Evolutionary conservation across 2,797 vertebrate genomes (phyloP).

Genomic region (Rhinoraja longicauda): DNA sequence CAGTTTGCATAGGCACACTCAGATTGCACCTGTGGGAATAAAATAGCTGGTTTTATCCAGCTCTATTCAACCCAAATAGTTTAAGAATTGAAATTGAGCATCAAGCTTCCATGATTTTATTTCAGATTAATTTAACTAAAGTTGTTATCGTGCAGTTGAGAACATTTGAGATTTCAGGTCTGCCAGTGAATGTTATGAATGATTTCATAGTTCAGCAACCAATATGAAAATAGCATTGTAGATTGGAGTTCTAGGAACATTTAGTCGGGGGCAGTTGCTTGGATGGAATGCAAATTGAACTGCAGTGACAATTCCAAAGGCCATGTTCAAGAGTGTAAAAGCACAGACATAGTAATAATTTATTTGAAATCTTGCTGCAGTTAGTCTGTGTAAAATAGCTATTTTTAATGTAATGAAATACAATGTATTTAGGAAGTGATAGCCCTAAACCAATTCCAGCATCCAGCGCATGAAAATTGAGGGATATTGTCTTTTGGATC

Average conservation of each 20-base stretch:
- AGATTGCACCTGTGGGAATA: neutral
- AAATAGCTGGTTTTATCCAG: neutral
- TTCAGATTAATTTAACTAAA: slow-evolving; percentile 20
- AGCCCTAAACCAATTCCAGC: no score
- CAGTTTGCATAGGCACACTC: neutral
- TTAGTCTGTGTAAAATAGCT: no score
- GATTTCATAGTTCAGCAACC: neutral
- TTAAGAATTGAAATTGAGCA: neutral
- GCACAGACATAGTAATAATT: neutral
- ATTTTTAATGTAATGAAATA: neutral
- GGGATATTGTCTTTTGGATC: no score
- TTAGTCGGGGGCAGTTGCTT: no score
- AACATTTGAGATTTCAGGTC: neutral
- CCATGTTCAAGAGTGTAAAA: neutral
- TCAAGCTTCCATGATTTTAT: neutral
- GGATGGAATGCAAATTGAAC: neutral
- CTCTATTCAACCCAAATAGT: neutral
- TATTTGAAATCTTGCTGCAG: neutral
- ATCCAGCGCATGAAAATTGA: no score
- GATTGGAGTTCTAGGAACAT: neutral
- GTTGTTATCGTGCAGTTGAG: neutral
- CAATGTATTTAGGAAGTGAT: neutral
- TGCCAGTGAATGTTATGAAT: slow-evolving; percentile 4
- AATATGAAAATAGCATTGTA: neutral
- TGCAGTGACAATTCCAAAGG: neutral